Percentiles rank a stretch among this genome's conserved stretches.
Evolutionary conservation across 2,888 invertebrate species (phyloP).

Genomic region (Oscheius sp.): DNA sequence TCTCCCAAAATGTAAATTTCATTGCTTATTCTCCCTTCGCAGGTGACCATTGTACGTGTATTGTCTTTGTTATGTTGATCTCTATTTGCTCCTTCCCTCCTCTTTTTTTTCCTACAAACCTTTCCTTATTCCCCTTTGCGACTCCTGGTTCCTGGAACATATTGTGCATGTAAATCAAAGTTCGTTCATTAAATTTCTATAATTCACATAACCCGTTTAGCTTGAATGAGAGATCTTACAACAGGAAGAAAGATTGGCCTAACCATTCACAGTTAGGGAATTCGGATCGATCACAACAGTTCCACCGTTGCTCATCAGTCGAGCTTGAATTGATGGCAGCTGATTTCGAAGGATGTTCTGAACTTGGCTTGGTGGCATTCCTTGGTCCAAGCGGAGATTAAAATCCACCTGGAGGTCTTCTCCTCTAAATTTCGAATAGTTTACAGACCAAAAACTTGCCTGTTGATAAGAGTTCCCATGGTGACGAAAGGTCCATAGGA

Average conservation of each 20-base stretch:
- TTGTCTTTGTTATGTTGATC: not conserved
- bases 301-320: slow-evolving; percentile 35
- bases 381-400: not conserved
- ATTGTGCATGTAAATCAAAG: slow-evolving; percentile 11
- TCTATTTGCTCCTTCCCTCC: not conserved
- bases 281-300: slow-evolving; percentile 48
- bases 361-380: not conserved
- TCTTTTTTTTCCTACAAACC: not conserved
- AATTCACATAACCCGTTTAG: not conserved
- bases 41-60: not conserved
- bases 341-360: slow-evolving; percentile 4
- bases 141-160: not conserved
- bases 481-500: slow-evolving; percentile 42
- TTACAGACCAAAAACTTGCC: slow-evolving; percentile 34
- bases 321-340: not conserved
- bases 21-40: too few species aligned
- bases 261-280: slow-evolving; percentile 28
- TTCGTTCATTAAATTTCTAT: slow-evolving; percentile 27
- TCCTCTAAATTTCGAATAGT: slow-evolving; percentile 24
- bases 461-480: slow-evolving; percentile 47
- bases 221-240: slow-evolving; percentile 9
- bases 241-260: not conserved
- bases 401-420: slow-evolving; percentile 34
- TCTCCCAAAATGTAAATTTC: not conserved
- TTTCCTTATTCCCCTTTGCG: not conserved